Conservation (phyloP, 2,797 vertebrate genomes). For the Coccyzus lansbergi region DNA sequence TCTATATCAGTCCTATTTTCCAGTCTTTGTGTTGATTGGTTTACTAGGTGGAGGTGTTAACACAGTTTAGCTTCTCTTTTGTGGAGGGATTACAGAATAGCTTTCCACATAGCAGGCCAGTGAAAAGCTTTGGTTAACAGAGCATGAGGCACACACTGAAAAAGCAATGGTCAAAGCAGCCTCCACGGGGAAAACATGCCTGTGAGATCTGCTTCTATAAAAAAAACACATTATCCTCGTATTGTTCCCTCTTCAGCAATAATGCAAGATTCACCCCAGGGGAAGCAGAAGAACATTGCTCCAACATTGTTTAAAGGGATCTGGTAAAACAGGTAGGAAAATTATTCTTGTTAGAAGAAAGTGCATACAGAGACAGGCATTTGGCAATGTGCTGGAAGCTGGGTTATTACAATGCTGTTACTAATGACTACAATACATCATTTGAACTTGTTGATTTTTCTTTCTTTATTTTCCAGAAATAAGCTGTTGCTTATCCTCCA, state of each 20-base stretch:
- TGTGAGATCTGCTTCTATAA: not conserved
- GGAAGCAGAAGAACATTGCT: not conserved
- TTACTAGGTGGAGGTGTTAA: not conserved
- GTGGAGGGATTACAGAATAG: not conserved
- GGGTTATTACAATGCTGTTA: not conserved
- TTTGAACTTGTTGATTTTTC: conserved; percentile 50
- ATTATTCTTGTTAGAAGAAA: not conserved
- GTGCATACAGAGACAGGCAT: not conserved
- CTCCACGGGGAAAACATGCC: not conserved
- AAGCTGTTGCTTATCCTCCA: not conserved
- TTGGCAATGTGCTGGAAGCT: conserved; percentile 37
- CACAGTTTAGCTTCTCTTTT: not conserved
- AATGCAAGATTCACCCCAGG: not conserved
- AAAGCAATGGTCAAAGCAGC: not conserved
- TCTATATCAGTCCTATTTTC: not conserved
- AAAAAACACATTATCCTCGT: not conserved
- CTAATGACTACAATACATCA: conserved; percentile 66
- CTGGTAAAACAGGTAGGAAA: not conserved
- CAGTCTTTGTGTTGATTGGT: not conserved
- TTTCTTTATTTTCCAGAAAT: conserved; percentile 24
- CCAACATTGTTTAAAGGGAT: not conserved
- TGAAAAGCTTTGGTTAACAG: not conserved
- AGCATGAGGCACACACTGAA: not conserved
- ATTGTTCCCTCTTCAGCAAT: not conserved
- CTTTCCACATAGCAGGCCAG: not conserved